These are phyloP conservation scores for Psittacula echo DNA, from an alignment of 2,797 vertebrate genomes.

Conservation along the genomic window DNA sequence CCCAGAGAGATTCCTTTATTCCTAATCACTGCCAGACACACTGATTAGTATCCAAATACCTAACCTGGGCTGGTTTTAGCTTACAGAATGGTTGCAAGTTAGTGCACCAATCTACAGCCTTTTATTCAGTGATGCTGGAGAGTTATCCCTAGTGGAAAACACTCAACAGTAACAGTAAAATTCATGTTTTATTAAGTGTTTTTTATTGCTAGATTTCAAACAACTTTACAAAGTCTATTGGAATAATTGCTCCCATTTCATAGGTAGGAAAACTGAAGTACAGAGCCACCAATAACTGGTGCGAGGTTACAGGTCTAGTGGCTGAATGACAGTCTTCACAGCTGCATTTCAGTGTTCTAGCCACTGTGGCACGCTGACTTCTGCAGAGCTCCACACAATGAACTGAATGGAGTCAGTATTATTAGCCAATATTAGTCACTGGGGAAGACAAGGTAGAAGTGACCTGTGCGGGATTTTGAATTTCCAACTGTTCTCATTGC, in stretches of 20 bases:
- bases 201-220: background rate
- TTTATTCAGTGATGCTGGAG: background rate
- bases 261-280: background rate
- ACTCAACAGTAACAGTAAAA: background rate
- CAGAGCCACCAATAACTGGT: background rate
- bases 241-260: background rate
- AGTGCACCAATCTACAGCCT: background rate
- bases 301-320: background rate
- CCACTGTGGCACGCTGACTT: background rate
- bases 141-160: background rate
- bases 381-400: background rate
- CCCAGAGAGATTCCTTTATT: background rate
- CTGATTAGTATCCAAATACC: background rate
- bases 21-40: background rate
- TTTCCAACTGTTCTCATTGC: background rate
- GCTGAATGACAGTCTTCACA: background rate
- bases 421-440: too few species aligned
- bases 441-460: background rate
- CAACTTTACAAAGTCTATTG: background rate
- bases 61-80: background rate
- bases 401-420: background rate
- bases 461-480: background rate
- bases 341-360: background rate
- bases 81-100: background rate
- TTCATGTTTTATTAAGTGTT: background rate